Conservation (phyloP, 2,113 vertebrate species). For the Atractosteus spatula region DNA sequence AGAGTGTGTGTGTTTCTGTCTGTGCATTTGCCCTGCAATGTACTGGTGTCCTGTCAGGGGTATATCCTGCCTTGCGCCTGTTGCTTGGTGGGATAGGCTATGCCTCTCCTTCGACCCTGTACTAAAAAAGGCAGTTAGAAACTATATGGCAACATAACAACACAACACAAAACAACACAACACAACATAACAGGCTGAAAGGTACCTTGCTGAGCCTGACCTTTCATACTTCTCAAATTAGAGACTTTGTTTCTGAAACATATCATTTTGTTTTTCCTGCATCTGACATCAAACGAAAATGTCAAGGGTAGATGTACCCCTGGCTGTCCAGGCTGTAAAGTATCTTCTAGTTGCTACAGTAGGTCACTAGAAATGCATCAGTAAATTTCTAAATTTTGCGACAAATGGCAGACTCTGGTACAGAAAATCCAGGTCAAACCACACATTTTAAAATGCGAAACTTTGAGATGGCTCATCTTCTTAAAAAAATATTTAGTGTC, state of each 20-base stretch:
- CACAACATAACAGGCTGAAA: too few species aligned
- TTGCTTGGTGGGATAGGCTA: too few species aligned
- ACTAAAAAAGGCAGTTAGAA: too few species aligned
- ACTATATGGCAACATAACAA: too few species aligned
- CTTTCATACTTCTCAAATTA: constrained; percentile 42
- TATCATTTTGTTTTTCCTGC: constrained; percentile 28
- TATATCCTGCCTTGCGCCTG: too few species aligned
- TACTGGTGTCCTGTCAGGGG: too few species aligned
- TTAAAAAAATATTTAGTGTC: neutral
- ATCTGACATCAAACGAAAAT: constrained; percentile 42
- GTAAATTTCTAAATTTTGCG: neutral
- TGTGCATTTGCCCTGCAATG: too few species aligned
- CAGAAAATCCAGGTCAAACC: neutral
- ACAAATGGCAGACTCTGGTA: neutral
- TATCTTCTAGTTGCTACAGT: constrained; percentile 32
- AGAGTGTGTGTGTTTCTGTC: too few species aligned
- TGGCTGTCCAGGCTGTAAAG: constrained; percentile 27
- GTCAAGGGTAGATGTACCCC: constrained; percentile 40
- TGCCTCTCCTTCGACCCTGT: too few species aligned
- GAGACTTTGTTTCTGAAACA: constrained; percentile 38
- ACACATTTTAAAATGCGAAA: neutral
- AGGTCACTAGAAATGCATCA: constrained; percentile 32
- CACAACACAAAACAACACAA: too few species aligned
- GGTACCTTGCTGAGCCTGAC: constrained; percentile 22
- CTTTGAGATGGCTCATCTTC: neutral